These are phyloP conservation scores for Neosalanx taihuensis DNA, from an alignment of 2,797 vertebrate genomes.

Conservation along the genomic window DNA sequence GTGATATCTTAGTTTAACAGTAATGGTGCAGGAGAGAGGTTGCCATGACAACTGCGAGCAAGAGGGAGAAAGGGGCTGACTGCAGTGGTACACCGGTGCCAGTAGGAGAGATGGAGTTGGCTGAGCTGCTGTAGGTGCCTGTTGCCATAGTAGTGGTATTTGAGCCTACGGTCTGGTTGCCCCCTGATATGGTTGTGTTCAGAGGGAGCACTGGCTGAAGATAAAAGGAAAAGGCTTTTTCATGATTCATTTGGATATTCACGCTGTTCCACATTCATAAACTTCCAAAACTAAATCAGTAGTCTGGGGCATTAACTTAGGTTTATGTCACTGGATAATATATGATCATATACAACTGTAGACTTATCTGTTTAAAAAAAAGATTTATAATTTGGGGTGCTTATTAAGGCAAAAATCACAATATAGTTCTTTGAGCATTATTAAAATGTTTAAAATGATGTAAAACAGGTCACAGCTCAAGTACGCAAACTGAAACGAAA, in stretches of 20 bases:
- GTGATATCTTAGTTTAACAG: conserved; percentile 72
- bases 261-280: not conserved
- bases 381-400: no score
- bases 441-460: no score
- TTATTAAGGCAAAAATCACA: no score
- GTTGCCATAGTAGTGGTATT: conserved; percentile 53
- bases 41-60: conserved; percentile 67
- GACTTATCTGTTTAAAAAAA: no score
- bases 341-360: no score
- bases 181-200: conserved; percentile 29
- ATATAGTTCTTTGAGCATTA: no score
- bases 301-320: no score
- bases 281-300: no score
- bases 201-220: conserved; percentile 56
- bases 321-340: no score
- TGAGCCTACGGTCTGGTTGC: conserved; percentile 49
- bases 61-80: conserved; percentile 66
- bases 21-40: conserved; percentile 78
- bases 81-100: conserved; percentile 72
- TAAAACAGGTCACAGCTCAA: no score
- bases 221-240: not conserved
- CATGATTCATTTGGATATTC: not conserved
- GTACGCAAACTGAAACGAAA: no score
- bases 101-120: conserved; percentile 62
- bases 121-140: conserved; percentile 36